Evolutionary conservation across 2,797 vertebrate genomes (phyloP).

Genomic region (Limnodromus scolopaceus): DNA sequence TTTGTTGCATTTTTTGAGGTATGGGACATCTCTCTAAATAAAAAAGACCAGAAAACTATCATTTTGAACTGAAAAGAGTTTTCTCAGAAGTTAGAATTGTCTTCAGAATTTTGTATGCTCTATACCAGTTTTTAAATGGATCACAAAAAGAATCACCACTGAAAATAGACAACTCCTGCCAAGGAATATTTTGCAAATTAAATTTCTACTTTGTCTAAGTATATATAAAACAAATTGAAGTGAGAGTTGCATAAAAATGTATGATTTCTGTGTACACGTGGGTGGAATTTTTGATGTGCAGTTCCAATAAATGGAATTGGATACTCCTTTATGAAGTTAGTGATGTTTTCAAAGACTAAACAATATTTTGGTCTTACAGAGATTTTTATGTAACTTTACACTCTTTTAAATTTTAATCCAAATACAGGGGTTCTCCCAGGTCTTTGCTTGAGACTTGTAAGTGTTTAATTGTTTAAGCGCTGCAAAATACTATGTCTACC

Average conservation of each 20-base stretch:
- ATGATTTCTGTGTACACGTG: background rate
- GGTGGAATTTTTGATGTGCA: rapidly evolving
- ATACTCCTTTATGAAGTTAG: background rate
- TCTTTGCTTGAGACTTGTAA: background rate
- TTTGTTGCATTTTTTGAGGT: background rate
- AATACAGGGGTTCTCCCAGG: background rate
- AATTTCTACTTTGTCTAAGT: background rate
- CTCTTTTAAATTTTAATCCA: background rate
- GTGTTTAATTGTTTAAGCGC: background rate
- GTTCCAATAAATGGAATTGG: background rate
- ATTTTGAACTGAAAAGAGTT: background rate
- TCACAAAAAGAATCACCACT: background rate
- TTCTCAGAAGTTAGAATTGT: background rate
- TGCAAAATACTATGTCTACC: background rate
- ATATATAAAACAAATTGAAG: background rate
- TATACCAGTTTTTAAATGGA: background rate
- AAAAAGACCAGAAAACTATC: background rate
- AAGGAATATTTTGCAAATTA: background rate
- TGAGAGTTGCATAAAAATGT: background rate
- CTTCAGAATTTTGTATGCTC: background rate
- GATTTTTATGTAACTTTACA: background rate
- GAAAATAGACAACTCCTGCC: background rate
- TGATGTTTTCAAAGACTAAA: background rate
- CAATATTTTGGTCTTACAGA: background rate
- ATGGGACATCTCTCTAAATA: background rate